Conservation (phyloP, 2,113 vertebrate genomes). For the Colossoma macropomum region DNA sequence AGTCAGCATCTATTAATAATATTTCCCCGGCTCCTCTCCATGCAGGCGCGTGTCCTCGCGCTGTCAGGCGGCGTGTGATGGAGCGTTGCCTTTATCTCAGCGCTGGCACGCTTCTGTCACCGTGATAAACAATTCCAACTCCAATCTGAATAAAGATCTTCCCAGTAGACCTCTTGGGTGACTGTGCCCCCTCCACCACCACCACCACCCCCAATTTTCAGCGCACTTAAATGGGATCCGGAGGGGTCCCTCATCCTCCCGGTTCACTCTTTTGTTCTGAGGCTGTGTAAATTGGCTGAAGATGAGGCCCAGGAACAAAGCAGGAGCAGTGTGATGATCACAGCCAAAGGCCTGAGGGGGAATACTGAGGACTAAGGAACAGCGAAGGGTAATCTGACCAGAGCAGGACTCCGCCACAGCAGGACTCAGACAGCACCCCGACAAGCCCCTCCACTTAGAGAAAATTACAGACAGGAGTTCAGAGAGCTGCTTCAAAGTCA, state of each 20-base stretch:
- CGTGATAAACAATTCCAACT: slow-evolving; percentile 99
- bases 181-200: slow-evolving; percentile 68
- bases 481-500: not conserved
- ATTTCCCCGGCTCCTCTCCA: slow-evolving; percentile 94
- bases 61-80: slow-evolving; percentile 98
- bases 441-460: slow-evolving; percentile 1
- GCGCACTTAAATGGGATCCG: slow-evolving; percentile 38
- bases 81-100: slow-evolving; percentile 99
- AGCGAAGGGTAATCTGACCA: slow-evolving; percentile 17
- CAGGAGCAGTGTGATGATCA: slow-evolving; percentile 21
- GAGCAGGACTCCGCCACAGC: not conserved
- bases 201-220: slow-evolving; percentile 49
- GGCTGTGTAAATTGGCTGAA: slow-evolving; percentile 37
- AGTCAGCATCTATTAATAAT: slow-evolving; percentile 99
- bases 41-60: slow-evolving; percentile 91
- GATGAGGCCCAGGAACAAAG: slow-evolving; percentile 37
- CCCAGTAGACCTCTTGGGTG: slow-evolving; percentile 95
- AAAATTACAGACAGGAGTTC: slow-evolving; percentile 3
- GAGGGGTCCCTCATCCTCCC: slow-evolving; percentile 14
- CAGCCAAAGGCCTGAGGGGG: slow-evolving; percentile 36
- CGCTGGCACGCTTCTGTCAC: slow-evolving; percentile 99
- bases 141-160: slow-evolving; percentile 99
- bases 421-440: slow-evolving; percentile 23
- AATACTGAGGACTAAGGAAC: slow-evolving; percentile 1
- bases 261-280: slow-evolving; percentile 32